phyloP scores from a whole-genome alignment of 2,888 invertebrate species.

The Torymus texanus region DNA sequence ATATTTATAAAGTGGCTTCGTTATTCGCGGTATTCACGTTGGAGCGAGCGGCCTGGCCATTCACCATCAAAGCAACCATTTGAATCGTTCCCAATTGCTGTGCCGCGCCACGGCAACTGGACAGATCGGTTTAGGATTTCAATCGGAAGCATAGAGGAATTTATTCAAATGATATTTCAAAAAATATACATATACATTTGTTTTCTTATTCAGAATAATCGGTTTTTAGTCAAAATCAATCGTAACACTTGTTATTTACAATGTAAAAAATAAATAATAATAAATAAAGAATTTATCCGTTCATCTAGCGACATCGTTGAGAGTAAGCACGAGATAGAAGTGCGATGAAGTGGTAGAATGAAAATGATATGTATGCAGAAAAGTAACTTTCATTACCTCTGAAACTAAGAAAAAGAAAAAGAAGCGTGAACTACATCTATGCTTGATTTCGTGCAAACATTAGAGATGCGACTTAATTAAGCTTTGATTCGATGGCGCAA shows the following conservation, averaged over 20 bases:
- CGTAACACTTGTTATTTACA: conserved; percentile 6
- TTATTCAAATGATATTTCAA: conserved; percentile 15
- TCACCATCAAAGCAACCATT: conserved; percentile 31
- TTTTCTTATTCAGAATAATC: conserved; percentile 4
- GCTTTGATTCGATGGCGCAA: too few species aligned
- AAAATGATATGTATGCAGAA: conserved; percentile 54
- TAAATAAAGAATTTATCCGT: conserved; percentile 34
- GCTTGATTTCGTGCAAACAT: neutral
- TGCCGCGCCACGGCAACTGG: conserved; percentile 3
- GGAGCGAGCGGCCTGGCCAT: conserved; percentile 10
- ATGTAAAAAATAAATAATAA: conserved; percentile 44
- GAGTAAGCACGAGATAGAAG: conserved; percentile 57
- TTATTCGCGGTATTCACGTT: conserved; percentile 29
- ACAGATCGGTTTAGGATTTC: conserved; percentile 30
- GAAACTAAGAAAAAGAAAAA: conserved; percentile 67
- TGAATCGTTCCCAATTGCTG: conserved; percentile 28
- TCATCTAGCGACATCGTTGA: conserved; percentile 54
- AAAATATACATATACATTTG: conserved; percentile 27
- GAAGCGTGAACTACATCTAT: conserved; percentile 44
- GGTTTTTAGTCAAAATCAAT: conserved; percentile 15
- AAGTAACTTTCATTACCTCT: conserved; percentile 62
- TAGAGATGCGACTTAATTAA: too few species aligned
- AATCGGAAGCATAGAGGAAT: conserved; percentile 11
- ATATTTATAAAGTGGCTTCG: conserved; percentile 48
- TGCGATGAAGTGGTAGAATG: conserved; percentile 61